These are phyloP conservation scores for Ameiurus melas DNA, from an alignment of 2,113 vertebrate species.

Conservation along the genomic window DNA sequence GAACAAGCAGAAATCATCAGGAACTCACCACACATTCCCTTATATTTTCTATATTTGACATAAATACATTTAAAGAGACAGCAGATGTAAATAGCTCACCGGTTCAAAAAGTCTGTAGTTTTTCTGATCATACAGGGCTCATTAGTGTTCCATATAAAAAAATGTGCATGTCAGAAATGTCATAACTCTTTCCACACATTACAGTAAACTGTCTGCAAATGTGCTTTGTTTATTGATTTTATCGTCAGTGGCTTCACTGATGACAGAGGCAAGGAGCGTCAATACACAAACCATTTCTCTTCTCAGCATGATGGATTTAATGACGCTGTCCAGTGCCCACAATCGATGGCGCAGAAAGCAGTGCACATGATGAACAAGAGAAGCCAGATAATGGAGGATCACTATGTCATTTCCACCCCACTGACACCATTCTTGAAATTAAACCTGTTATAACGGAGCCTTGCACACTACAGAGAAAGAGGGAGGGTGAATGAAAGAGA, in stretches of 20 bases:
- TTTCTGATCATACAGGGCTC: background rate
- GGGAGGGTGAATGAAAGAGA: conserved; percentile 20
- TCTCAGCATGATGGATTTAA: conserved; percentile 75
- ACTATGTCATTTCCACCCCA: conserved; percentile 69
- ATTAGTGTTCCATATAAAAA: conserved; percentile 26
- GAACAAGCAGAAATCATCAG: background rate
- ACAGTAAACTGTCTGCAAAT: conserved; percentile 9
- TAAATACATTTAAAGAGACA: conserved; percentile 11
- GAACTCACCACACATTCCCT: background rate
- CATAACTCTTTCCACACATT: background rate
- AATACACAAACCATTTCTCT: conserved; percentile 75
- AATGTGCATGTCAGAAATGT: conserved; percentile 29
- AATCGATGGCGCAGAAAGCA: conserved; percentile 72
- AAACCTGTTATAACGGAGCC: conserved; percentile 48
- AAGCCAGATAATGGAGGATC: conserved; percentile 72
- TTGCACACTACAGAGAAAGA: conserved; percentile 18
- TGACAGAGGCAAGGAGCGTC: conserved; percentile 66
- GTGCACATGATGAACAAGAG: conserved; percentile 70
- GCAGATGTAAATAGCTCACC: background rate
- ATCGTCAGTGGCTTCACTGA: conserved; percentile 57
- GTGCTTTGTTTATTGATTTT: conserved; percentile 65
- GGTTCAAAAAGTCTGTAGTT: conserved; percentile 12
- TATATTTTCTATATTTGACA: background rate
- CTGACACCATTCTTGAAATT: conserved; percentile 64
- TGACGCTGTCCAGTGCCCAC: conserved; percentile 68